Conservation (phyloP, 2,113 vertebrate genomes). For the Planiliza haematocheilus region DNA sequence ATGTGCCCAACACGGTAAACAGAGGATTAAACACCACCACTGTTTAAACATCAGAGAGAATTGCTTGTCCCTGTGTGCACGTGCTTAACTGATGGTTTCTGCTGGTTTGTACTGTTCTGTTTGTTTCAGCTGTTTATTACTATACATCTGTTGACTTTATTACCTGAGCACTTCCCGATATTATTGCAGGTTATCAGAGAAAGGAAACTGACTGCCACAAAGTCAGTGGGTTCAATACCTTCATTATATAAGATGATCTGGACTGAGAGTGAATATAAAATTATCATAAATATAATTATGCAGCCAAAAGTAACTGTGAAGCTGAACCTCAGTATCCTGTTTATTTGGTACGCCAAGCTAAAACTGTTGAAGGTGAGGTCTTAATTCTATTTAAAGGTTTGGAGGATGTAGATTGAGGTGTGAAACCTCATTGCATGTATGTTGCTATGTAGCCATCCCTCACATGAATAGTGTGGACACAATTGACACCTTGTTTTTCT, state of each 20-base stretch:
- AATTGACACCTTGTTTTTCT: too few species aligned
- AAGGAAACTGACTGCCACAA: background rate
- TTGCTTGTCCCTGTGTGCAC: slow-evolving; percentile 9
- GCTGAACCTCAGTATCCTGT: too few species aligned
- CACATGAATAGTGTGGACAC: too few species aligned
- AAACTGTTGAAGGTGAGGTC: too few species aligned
- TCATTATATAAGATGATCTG: background rate
- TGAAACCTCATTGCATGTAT: too few species aligned
- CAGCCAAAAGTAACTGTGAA: too few species aligned
- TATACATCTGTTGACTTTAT: slow-evolving; percentile 34
- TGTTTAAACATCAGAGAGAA: slow-evolving; percentile 12
- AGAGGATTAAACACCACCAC: slow-evolving; percentile 15
- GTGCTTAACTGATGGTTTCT: slow-evolving; percentile 7
- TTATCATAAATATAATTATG: too few species aligned
- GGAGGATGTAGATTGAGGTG: too few species aligned
- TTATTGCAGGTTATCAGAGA: background rate
- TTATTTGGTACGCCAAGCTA: too few species aligned
- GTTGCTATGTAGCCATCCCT: too few species aligned
- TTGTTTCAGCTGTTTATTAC: slow-evolving; percentile 44
- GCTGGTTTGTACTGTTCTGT: background rate
- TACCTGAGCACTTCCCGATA: slow-evolving; percentile 23
- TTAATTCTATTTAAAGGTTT: too few species aligned
- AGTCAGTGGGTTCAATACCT: background rate
- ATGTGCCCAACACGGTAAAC: slow-evolving; percentile 18
- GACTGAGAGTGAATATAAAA: background rate